A percentile compares a stretch with the other conserved stretches of the same genome.
phyloP scores from a whole-genome alignment of 2,113 vertebrate genomes.

The Dunckerocampus dactyliophorus region DNA sequence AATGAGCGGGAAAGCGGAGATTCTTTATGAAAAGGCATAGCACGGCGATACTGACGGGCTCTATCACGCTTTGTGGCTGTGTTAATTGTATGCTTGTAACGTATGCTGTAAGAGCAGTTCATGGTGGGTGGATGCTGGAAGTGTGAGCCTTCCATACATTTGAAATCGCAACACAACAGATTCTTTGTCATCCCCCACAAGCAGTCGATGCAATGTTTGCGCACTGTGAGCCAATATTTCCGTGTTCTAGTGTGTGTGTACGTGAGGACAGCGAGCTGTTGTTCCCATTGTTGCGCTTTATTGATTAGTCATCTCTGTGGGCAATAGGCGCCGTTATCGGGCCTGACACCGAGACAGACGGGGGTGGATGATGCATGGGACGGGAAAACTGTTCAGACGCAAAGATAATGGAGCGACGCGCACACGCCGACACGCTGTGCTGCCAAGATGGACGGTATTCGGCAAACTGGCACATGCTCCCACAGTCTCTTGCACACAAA shows the following conservation, averaged over 20 bases:
- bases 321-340: slow-evolving; percentile 72
- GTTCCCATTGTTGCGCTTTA: slow-evolving; percentile 66
- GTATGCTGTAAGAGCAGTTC: not conserved
- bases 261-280: slow-evolving; percentile 42
- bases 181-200: slow-evolving; percentile 48
- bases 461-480: slow-evolving; percentile 47
- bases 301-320: slow-evolving; percentile 76
- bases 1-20: slow-evolving; percentile 44
- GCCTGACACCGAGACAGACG: slow-evolving; percentile 67
- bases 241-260: slow-evolving; percentile 28
- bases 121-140: slow-evolving; percentile 12
- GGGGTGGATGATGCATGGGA: slow-evolving; percentile 69
- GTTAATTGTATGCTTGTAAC: slow-evolving; percentile 16
- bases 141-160: slow-evolving; percentile 35
- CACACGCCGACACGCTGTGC: slow-evolving; percentile 33
- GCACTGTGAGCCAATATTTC: slow-evolving; percentile 60
- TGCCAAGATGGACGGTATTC: slow-evolving; percentile 40
- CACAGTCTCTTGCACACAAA: slow-evolving; percentile 54
- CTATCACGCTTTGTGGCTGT: slow-evolving; percentile 19
- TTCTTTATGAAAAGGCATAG: slow-evolving; percentile 22
- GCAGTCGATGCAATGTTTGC: slow-evolving; percentile 56
- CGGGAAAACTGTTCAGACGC: slow-evolving; percentile 67
- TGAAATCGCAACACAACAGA: slow-evolving; percentile 50
- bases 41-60: slow-evolving; percentile 25
- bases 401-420: slow-evolving; percentile 70